Evolutionary conservation across 2,797 vertebrate species (phyloP), one percentile per base, ranked within the genome.

Genomic region (Molossus molossus): DNA sequence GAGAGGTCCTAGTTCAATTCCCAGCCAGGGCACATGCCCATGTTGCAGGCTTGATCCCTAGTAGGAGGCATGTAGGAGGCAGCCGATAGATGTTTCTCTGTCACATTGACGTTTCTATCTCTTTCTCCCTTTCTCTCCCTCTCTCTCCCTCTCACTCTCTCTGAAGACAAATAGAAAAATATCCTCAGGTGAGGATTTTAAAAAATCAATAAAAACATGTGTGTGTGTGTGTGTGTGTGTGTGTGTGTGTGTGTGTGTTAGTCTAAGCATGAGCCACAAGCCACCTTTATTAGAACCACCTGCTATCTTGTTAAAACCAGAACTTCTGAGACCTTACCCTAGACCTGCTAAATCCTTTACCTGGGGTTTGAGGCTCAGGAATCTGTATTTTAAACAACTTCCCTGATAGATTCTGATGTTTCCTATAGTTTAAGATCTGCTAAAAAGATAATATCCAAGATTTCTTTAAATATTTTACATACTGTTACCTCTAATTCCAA

Each of bases 381-480:
- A 82, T 76, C n/a, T 70, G 62, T 48, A 91, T 75, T 84, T 75
- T 75, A 27, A 84, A 75, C 12, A 55, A 80, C 60, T 79, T 40
- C 37, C 29, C 40, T 80, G 23, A 53, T 60, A 25, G n/a, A 62
- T 53, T 87, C 64, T 70, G 53, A 50, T 86, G 72, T 86, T 67
- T 79, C 8, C 64, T 79, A 62, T 60, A 70, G 25, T 80, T 92
- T 70, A 23, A 92, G 64, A 86, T 37, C 40, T 70, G 40, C 23
- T 92, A 27, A 67, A 60, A 58, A 70, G 53, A 79, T 70, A 33
- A 40, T 50, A 33, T 79, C 11, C 53, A 60, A 85, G 60, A 77
- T 21, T 77, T 79, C 21, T 86, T 86, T 40, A 85, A 79, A 21
- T 92, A 50, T 70, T 79, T 92, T 79, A 40, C 29, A 60, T 48